Percentiles rank a stretch among this genome's conserved stretches.
Conservation (phyloP, 2,797 vertebrate species). For the Karalla daura region DNA sequence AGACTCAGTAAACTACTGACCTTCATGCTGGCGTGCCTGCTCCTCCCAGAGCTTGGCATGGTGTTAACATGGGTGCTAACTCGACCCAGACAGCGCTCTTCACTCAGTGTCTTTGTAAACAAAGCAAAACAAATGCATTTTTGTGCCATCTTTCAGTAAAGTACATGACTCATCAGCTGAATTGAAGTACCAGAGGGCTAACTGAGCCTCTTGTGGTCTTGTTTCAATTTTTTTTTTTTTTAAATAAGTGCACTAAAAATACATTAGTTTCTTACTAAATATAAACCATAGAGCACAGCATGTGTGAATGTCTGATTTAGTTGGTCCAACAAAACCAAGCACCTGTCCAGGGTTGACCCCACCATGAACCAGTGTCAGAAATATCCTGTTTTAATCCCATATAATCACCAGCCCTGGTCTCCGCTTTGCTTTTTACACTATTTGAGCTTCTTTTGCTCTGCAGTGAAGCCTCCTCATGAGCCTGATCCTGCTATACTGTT, state of each 20-base stretch:
- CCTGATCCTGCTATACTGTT: slow-evolving; percentile 25
- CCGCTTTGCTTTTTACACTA: slow-evolving; percentile 19
- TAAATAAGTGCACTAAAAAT: too few relatives aligned
- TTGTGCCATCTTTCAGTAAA: slow-evolving; percentile 11
- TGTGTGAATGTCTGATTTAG: too few relatives aligned
- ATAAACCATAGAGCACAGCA: too few relatives aligned
- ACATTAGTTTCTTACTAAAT: too few relatives aligned
- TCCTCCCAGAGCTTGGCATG: slow-evolving; percentile 30
- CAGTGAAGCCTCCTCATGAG: slow-evolving; percentile 12
- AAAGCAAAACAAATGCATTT: slow-evolving; percentile 49
- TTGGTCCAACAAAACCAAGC: too few relatives aligned
- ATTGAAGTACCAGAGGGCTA: too few relatives aligned
- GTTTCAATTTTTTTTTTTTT: too few relatives aligned
- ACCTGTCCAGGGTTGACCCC: too few relatives aligned
- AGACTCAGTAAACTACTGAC: slow-evolving; percentile 55
- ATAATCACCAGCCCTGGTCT: too few relatives aligned
- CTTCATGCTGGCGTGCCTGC: slow-evolving; percentile 59
- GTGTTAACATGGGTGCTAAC: slow-evolving; percentile 47
- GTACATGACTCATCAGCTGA: slow-evolving; percentile 21
- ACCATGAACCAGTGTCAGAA: too few relatives aligned
- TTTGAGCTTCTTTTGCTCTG: slow-evolving; percentile 23
- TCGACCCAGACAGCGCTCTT: slow-evolving; percentile 32
- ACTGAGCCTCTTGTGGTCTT: too few relatives aligned
- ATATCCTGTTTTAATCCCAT: too few relatives aligned
- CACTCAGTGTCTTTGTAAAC: slow-evolving; percentile 22